A percentile compares a stretch with the other conserved stretches of the same genome.
Evolutionary conservation across 2,888 invertebrate species (phyloP).

Genomic region (Germaria angustata): DNA sequence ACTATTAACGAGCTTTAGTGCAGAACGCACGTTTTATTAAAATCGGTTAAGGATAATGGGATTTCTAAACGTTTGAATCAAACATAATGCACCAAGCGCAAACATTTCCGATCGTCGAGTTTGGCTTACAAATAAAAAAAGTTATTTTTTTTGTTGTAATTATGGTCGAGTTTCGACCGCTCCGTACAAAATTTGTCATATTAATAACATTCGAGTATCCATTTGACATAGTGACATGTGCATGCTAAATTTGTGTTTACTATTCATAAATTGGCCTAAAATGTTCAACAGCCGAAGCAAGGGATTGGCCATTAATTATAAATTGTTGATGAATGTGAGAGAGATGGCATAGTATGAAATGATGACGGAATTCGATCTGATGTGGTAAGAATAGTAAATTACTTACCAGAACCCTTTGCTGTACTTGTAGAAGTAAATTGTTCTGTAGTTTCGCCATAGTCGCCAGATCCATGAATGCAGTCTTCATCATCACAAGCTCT

Average conservation of each 20-base stretch:
- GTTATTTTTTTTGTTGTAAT: too few species aligned
- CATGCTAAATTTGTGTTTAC: neutral
- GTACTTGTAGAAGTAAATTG: conserved; percentile 81
- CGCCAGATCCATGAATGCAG: conserved; percentile 90
- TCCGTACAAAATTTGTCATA: too few species aligned
- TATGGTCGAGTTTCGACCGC: too few species aligned
- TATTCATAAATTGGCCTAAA: neutral
- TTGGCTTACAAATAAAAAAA: too few species aligned
- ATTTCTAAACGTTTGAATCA: too few species aligned
- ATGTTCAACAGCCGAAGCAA: neutral
- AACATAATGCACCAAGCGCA: too few species aligned
- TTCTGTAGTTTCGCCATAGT: conserved; percentile 86
- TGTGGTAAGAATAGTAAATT: neutral
- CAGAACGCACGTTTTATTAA: too few species aligned
- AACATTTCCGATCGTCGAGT: too few species aligned
- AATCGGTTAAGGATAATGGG: too few species aligned
- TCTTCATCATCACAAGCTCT: conserved; percentile 92
- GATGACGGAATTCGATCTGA: conserved; percentile 66
- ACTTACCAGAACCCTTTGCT: conserved; percentile 81
- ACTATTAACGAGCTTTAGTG: too few species aligned
- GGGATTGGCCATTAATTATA: neutral
- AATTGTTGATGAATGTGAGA: conserved; percentile 60
- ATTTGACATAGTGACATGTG: too few species aligned
- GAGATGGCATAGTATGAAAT: conserved; percentile 73
- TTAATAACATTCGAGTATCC: too few species aligned